phyloP scores from a whole-genome alignment of 2,888 invertebrate genomes.

The Macrosoma leucophasiata region DNA sequence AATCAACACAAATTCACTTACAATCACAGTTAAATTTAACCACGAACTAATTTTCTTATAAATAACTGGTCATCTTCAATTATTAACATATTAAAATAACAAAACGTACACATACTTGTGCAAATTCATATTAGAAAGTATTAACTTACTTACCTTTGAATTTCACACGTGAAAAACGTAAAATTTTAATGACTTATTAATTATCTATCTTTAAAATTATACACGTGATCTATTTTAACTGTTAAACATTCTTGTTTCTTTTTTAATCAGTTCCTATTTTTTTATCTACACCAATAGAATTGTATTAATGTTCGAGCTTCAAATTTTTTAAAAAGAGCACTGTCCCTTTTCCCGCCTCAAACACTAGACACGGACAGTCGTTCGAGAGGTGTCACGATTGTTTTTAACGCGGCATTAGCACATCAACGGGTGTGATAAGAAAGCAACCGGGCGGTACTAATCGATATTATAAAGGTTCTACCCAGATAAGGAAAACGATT shows the following conservation, averaged over 20 bases:
- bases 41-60: no score
- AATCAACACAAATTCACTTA: no score
- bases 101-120: no score
- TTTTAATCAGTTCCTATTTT: neutral
- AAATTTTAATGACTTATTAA: no score
- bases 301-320: neutral
- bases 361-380: slow-evolving; percentile 13
- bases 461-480: slow-evolving; percentile 24
- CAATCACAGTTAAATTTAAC: no score
- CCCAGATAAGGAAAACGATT: slow-evolving; percentile 20
- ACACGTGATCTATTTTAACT: no score
- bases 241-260: neutral
- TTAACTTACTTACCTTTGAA: no score
- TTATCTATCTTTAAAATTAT: no score
- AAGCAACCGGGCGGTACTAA: slow-evolving; percentile 22
- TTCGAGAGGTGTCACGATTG: slow-evolving; percentile 26
- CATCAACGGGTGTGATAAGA: slow-evolving; percentile 32
- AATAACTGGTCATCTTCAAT: no score
- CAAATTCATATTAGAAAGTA: no score
- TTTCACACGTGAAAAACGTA: no score
- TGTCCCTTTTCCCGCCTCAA: slow-evolving; percentile 18
- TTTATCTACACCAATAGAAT: slow-evolving; percentile 5
- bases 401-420: slow-evolving; percentile 31
- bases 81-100: no score
- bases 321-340: neutral